Percentiles rank a stretch among this genome's conserved stretches.
These are phyloP conservation scores for Hippocampus kuda DNA, from an alignment of 2,797 vertebrate genomes.

Conservation along the genomic window DNA sequence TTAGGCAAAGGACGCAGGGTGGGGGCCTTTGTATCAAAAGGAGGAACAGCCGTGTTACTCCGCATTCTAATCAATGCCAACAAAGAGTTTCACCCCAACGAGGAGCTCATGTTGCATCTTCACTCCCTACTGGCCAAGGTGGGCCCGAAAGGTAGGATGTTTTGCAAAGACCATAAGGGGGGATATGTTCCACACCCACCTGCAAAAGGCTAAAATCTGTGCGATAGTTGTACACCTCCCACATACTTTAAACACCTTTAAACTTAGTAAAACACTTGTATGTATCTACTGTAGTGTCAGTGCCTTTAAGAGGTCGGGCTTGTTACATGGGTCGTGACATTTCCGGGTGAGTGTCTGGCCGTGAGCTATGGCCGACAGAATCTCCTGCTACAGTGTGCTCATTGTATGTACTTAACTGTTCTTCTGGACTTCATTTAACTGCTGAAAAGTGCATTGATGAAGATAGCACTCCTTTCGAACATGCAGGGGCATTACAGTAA, in stretches of 20 bases:
- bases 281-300: too few species aligned
- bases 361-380: too few species aligned
- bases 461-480: too few species aligned
- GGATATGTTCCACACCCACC: background rate
- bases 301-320: too few species aligned
- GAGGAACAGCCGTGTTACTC: constrained; percentile 85
- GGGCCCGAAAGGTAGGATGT: constrained; percentile 81
- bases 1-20: constrained; percentile 82
- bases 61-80: constrained; percentile 79
- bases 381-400: too few species aligned
- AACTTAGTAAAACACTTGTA: too few species aligned
- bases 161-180: background rate
- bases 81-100: constrained; percentile 78
- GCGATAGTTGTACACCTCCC: background rate
- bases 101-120: constrained; percentile 88
- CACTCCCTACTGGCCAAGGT: constrained; percentile 90
- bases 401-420: background rate
- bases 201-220: background rate
- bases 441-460: too few species aligned
- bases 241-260: too few species aligned
- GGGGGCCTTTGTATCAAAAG: constrained; percentile 81
- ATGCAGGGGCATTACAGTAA: too few species aligned
- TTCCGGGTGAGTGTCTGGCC: too few species aligned
- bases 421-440: background rate
- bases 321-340: too few species aligned